These are phyloP conservation scores for Hippolais icterina DNA, from an alignment of 2,113 vertebrate species.

Conservation along the genomic window DNA sequence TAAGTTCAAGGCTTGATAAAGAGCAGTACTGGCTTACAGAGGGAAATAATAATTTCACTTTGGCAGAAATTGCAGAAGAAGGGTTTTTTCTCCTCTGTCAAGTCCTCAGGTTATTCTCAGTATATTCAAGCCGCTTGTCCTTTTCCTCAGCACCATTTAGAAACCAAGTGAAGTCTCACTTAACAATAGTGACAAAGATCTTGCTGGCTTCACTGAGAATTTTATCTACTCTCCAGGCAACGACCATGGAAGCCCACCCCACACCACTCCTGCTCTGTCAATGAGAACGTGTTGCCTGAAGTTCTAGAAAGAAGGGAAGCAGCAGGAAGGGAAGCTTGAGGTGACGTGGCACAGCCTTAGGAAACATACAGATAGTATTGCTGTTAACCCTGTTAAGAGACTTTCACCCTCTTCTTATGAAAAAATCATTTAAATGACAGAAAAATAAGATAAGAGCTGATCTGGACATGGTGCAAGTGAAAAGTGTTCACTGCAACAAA, in stretches of 20 bases:
- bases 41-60: neutral
- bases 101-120: neutral
- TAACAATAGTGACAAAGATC: neutral
- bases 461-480: neutral
- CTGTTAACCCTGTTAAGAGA: too few relatives aligned
- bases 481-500: neutral
- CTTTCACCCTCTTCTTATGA: neutral
- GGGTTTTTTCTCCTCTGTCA: neutral
- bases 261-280: neutral
- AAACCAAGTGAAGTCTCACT: neutral
- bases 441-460: neutral
- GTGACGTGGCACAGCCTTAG: neutral
- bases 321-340: neutral
- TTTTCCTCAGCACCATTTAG: neutral
- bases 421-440: neutral
- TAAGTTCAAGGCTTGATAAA: neutral
- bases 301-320: neutral
- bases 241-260: rapidly evolving
- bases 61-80: neutral
- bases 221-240: neutral
- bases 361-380: neutral
- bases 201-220: neutral
- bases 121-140: neutral
- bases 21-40: neutral
- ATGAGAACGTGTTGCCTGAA: rapidly evolving